Evolutionary conservation across 2,888 invertebrate species (phyloP).

Genomic region (Meteorus colon): DNA sequence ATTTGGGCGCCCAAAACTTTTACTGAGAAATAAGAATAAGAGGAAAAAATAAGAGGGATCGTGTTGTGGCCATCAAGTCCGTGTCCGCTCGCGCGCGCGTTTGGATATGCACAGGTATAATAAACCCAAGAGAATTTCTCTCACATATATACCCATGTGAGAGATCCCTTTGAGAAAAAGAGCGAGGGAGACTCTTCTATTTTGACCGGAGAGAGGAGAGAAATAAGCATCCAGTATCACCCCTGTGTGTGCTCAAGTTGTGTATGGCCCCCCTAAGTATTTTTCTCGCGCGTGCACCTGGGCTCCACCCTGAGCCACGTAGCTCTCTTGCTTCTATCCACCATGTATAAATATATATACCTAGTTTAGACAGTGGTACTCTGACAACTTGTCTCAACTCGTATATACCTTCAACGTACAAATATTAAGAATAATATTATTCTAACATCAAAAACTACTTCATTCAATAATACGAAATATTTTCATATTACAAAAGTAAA

Average conservation of each 20-base stretch:
- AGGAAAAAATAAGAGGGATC: not conserved
- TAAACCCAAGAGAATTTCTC: constrained; percentile 36
- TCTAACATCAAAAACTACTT: not conserved
- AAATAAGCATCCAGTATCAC: constrained; percentile 36
- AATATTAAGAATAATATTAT: constrained; percentile 14
- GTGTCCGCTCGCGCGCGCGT: constrained; percentile 27
- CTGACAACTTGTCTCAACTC: not conserved
- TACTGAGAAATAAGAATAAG: constrained; percentile 54
- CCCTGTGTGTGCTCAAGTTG: constrained; percentile 44
- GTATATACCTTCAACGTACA: constrained; percentile 5
- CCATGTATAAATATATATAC: constrained; percentile 25
- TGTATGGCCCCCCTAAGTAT: constrained; percentile 49
- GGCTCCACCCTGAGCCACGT: constrained; percentile 58
- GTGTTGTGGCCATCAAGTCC: not conserved
- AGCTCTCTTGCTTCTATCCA: constrained; percentile 41
- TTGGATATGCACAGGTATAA: constrained; percentile 43
- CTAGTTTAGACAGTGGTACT: constrained; percentile 12
- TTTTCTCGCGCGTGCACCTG: constrained; percentile 63
- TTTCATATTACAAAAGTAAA: not conserved
- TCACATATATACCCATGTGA: constrained; percentile 36
- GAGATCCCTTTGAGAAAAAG: constrained; percentile 15
- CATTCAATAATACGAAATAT: not conserved
- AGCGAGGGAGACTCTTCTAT: constrained; percentile 37
- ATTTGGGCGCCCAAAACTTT: constrained; percentile 64
- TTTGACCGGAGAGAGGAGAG: constrained; percentile 6